phyloP scores from a whole-genome alignment of 2,888 invertebrate species.

The Habrosyne pyritoides region DNA sequence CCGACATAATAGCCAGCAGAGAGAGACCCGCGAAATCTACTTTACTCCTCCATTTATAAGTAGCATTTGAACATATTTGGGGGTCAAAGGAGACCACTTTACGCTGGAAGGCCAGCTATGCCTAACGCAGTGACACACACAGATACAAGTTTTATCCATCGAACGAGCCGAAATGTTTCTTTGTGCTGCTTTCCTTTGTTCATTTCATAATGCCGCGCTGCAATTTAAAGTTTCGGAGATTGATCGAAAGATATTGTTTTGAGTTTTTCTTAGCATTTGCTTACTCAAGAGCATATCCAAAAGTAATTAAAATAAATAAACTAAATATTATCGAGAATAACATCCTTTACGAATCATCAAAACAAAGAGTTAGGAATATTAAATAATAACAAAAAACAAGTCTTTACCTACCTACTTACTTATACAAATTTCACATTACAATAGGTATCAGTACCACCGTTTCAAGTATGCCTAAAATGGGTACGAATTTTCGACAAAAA shows the following conservation, averaged over 20 bases:
- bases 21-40: conserved; percentile 20
- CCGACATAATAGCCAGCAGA: conserved; percentile 26
- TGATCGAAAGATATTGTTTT: conserved; percentile 8
- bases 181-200: conserved; percentile 21
- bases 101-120: conserved; percentile 9
- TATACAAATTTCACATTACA: no score
- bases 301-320: background rate
- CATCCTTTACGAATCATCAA: no score
- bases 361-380: no score
- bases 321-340: background rate
- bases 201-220: conserved; percentile 19
- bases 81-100: conserved; percentile 6
- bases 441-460: no score
- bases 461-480: no score
- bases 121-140: conserved; percentile 17
- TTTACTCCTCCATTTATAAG: background rate
- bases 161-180: conserved; percentile 12
- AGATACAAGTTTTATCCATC: conserved; percentile 18
- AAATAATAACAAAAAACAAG: no score
- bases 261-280: background rate
- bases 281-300: background rate
- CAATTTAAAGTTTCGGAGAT: conserved; percentile 14
- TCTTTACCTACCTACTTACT: no score
- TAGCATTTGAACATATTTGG: conserved; percentile 5
- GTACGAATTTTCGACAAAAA: background rate